These are phyloP conservation scores for Eupithecia abbreviata DNA, from an alignment of 2,888 invertebrate genomes.

Conservation along the genomic window DNA sequence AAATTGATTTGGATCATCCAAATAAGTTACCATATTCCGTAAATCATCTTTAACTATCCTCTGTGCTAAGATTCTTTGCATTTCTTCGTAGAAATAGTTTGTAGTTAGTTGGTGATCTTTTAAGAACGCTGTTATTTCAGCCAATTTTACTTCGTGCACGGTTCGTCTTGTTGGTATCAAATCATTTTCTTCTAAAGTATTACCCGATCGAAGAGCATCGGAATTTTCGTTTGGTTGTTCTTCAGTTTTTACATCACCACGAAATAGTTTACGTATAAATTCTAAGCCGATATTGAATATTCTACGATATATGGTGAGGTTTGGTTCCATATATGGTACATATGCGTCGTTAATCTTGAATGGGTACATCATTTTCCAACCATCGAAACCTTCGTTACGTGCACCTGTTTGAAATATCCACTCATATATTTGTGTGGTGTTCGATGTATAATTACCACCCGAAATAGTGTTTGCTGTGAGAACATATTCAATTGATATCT, in stretches of 20 bases:
- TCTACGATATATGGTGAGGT: slow-evolving; percentile 4
- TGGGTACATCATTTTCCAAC: not conserved
- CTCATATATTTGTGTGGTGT: not conserved
- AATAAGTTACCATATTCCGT: slow-evolving; percentile 53
- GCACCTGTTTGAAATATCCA: not conserved
- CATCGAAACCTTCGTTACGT: not conserved
- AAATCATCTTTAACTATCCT: slow-evolving; percentile 49
- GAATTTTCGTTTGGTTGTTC: not conserved
- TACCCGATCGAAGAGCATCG: not conserved
- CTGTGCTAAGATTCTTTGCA: slow-evolving; percentile 51
- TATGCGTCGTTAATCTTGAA: not conserved
- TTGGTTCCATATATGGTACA: slow-evolving; percentile 2
- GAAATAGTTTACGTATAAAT: not conserved
- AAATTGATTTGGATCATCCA: slow-evolving; percentile 45
- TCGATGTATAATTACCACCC: not conserved
- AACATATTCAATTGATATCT: not conserved
- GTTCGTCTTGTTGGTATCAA: slow-evolving; percentile 15
- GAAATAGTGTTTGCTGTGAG: not conserved
- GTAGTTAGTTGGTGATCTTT: slow-evolving; percentile 44
- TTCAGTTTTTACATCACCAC: not conserved
- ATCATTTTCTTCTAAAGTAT: not conserved
- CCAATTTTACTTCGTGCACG: slow-evolving; percentile 43
- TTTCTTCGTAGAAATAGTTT: slow-evolving; percentile 56
- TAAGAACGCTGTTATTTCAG: slow-evolving; percentile 49
- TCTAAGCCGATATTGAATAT: slow-evolving; percentile 8